Base-by-base conservation (phyloP, 2,888 invertebrate genomes). In the Sarcophaga carnaria region DNA sequence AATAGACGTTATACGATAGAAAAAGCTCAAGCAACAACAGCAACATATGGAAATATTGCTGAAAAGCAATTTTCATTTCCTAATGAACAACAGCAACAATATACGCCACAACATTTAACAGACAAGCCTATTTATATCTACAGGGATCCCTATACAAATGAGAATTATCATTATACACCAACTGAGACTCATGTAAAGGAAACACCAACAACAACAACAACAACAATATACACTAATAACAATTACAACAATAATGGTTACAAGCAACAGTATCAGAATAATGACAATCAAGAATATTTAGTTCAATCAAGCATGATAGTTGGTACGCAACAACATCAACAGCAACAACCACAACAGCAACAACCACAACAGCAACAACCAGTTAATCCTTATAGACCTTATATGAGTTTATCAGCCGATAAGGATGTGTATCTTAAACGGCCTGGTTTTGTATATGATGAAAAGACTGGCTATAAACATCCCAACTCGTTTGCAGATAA, bases 401-500 rank as follows among this genome's bases (percentile, higher is more conserved):
- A 67, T 25, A 77, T 85, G 84, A 85, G 84, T 47, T 67, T 80
- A 49, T 76, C 84, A 67, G 75, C 59, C 22, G 80, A 83, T 63
- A 84, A 87, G 81, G 87, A 87, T 81, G 87, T 87, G 12, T 87
- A 87, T 66, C 81, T 84, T 66, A 87, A 91, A 88, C 90, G 90
- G n/a, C 91, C 92, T 20, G 91, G 91, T 71, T 89, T 92, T 60
- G 92, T 92, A 66, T 90, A 92, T 87, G 92, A 92, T 60, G 92
- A 92, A 72, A 90, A 89, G 27, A 67, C 89, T 49, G 45, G 47
- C 27, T 60, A 78, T 75, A 90, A 90, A 11, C 90, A 90, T 75
- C 89, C 88, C 67, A 87, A 81, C 62, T 83, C 87, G 64, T 90
- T 89, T 22, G 85, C 82, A 60, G 78, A 67, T 80, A 74, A 72